phyloP scores from a whole-genome alignment of 2,888 invertebrate genomes.

The Ormyrus labotus region DNA sequence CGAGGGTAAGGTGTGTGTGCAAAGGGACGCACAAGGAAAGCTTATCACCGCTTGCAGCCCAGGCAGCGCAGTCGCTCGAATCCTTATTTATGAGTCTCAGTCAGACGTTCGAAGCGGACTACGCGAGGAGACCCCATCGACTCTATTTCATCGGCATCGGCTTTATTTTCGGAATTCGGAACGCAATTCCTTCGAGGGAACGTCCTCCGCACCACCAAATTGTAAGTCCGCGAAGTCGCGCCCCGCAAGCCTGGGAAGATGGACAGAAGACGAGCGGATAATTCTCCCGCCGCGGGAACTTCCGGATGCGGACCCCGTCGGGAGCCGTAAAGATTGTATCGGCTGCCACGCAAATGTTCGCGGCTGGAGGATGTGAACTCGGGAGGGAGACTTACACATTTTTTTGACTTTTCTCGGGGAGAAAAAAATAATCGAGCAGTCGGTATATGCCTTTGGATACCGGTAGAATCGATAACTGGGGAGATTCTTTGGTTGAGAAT shows the following conservation, averaged over 20 bases:
- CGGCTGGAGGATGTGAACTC: neutral
- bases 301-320: constrained; percentile 38
- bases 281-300: constrained; percentile 6
- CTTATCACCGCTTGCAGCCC: constrained; percentile 56
- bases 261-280: neutral
- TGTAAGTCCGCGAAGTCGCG: neutral
- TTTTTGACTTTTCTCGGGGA: too few species aligned
- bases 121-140: constrained; percentile 71
- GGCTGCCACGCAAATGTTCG: neutral
- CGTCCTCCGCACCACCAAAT: neutral
- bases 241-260: neutral
- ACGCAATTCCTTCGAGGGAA: neutral
- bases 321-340: constrained; percentile 41
- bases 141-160: constrained; percentile 65
- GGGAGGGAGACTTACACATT: too few species aligned
- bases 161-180: constrained; percentile 65
- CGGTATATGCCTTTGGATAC: too few species aligned
- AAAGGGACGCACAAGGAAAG: constrained; percentile 30
- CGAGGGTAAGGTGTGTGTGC: constrained; percentile 10
- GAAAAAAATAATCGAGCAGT: too few species aligned
- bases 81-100: constrained; percentile 73
- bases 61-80: constrained; percentile 65
- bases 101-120: constrained; percentile 57
- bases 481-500: too few species aligned
- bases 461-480: too few species aligned